phyloP scores from a whole-genome alignment of 2,797 vertebrate species.

The Hippoglossus hippoglossus region DNA sequence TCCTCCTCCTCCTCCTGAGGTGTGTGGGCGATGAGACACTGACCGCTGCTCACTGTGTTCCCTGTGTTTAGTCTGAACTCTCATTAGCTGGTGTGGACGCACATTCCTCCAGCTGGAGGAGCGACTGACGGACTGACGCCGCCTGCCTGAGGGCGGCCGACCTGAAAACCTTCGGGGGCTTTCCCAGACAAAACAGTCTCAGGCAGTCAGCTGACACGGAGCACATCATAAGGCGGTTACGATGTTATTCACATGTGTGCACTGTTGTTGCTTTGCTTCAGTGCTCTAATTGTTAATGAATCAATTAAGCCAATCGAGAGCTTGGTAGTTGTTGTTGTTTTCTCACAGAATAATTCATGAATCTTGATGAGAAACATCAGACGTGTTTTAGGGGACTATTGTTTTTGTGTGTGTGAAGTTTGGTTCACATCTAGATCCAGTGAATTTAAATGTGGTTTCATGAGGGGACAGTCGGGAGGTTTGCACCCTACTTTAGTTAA shows the following conservation, averaged over 20 bases:
- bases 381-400: too few relatives aligned
- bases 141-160: slow-evolving; percentile 3
- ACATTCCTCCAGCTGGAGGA: slow-evolving; percentile 68
- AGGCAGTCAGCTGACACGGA: slow-evolving; percentile 56
- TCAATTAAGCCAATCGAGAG: too few relatives aligned
- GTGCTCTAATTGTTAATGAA: not conserved
- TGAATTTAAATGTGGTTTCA: too few relatives aligned
- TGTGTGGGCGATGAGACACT: slow-evolving; percentile 24
- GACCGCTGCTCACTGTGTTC: not conserved
- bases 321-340: too few relatives aligned
- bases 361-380: too few relatives aligned
- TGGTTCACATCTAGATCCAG: too few relatives aligned
- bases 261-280: not conserved
- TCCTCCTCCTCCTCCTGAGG: slow-evolving; percentile 5
- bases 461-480: too few relatives aligned
- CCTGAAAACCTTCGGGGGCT: slow-evolving; percentile 45
- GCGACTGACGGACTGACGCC: slow-evolving; percentile 30
- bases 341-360: too few relatives aligned
- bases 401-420: too few relatives aligned
- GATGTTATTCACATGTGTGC: not conserved
- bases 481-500: too few relatives aligned
- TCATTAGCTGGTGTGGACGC: slow-evolving; percentile 40
- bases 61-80: slow-evolving; percentile 39
- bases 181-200: slow-evolving; percentile 58
- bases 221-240: slow-evolving; percentile 10